Evolutionary conservation across 2,797 vertebrate genomes (phyloP).

Genomic region (Crypturellus tataupa): DNA sequence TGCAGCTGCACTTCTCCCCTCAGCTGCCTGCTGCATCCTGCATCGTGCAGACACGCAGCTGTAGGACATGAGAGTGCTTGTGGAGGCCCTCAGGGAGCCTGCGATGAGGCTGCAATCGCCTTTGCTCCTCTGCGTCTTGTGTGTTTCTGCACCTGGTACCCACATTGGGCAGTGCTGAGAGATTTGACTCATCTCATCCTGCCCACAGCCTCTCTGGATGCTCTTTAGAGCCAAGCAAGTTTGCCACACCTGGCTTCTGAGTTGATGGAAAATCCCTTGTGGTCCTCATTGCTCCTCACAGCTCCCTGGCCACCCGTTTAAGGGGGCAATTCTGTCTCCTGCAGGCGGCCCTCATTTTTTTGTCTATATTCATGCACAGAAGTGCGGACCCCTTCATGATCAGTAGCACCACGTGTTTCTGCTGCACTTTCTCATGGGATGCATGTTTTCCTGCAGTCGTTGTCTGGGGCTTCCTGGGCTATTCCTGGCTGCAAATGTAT

Average conservation of each 20-base stretch:
- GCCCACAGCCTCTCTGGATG: background rate
- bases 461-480: background rate
- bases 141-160: background rate
- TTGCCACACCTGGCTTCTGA: background rate
- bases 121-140: background rate
- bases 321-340: background rate
- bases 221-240: background rate
- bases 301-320: accelerated
- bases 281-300: background rate
- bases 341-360: background rate
- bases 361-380: background rate
- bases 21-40: accelerated
- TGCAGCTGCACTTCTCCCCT: background rate
- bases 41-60: background rate
- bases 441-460: accelerated
- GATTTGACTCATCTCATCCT: no score
- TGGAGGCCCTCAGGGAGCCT: background rate
- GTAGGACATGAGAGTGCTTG: background rate
- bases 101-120: background rate
- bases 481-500: background rate
- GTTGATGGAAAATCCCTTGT: background rate
- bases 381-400: background rate
- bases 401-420: accelerated
- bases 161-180: background rate
- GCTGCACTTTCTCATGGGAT: accelerated